phyloP scores from a whole-genome alignment of 1,140 invertebrate species.

The Caerostris extrusa region DNA sequence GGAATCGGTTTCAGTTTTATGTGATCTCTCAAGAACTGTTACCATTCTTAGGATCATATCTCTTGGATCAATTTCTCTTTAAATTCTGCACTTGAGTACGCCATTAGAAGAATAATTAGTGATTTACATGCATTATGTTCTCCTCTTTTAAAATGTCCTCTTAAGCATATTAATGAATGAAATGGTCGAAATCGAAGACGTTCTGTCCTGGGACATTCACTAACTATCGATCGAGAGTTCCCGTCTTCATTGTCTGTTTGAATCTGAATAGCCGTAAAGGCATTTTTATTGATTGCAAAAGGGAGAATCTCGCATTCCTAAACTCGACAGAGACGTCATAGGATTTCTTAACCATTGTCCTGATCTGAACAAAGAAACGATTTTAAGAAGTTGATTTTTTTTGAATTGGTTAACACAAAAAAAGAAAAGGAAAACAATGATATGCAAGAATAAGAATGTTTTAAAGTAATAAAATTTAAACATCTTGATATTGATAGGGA shows the following conservation, averaged over 20 bases:
- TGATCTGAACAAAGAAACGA: too few relatives aligned
- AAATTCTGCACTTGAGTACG: neutral
- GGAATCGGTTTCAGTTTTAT: neutral
- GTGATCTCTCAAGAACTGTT: neutral
- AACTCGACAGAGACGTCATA: too few relatives aligned
- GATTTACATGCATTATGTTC: neutral
- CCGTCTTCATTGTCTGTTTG: neutral
- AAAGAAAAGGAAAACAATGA: too few relatives aligned
- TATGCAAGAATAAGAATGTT: too few relatives aligned
- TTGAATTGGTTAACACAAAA: too few relatives aligned
- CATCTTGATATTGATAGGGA: too few relatives aligned
- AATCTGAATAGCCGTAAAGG: neutral
- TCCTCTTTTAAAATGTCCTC: neutral
- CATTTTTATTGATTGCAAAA: too few relatives aligned
- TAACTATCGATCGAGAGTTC: neutral
- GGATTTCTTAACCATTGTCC: too few relatives aligned
- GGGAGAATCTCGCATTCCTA: too few relatives aligned
- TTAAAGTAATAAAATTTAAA: too few relatives aligned
- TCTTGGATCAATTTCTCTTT: neutral
- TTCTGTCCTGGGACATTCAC: neutral
- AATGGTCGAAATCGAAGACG: neutral
- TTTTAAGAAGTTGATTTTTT: too few relatives aligned
- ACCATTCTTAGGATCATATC: neutral
- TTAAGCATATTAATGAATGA: neutral
- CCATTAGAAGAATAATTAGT: constrained; percentile 4